Percentiles rank a stretch among this genome's conserved stretches.
Conservation (phyloP, 30 jellyfish, hydroid and myxozoan genomes). For the Chrysaora quinquecirrha region DNA sequence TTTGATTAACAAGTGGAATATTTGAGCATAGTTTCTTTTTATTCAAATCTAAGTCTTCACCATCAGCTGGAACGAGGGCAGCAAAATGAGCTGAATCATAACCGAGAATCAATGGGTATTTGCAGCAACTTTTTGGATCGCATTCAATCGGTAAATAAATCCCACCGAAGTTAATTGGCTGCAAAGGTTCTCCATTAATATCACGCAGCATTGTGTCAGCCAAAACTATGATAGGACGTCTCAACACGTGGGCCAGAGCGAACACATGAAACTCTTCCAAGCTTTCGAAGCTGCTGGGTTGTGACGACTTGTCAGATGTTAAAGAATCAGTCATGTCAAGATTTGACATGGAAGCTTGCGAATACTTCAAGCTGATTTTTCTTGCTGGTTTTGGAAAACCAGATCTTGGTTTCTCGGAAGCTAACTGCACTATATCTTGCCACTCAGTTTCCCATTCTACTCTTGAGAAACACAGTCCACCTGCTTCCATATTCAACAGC, state of each 20-base stretch:
- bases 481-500: slow-evolving; percentile 83
- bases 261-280: slow-evolving; percentile 89
- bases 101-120: slow-evolving; percentile 87
- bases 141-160: slow-evolving; percentile 82
- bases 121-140: slow-evolving; percentile 62
- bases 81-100: slow-evolving; percentile 93
- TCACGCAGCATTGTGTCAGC: slow-evolving; percentile 87
- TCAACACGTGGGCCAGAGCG: slow-evolving; percentile 80
- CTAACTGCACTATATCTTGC: slow-evolving; percentile 78
- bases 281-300: slow-evolving; percentile 80
- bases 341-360: slow-evolving; percentile 35
- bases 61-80: slow-evolving; percentile 93
- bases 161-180: slow-evolving; percentile 91
- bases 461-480: slow-evolving; percentile 79
- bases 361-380: slow-evolving; percentile 74
- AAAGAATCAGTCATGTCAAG: slow-evolving; percentile 26
- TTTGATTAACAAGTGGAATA: slow-evolving; percentile 55
- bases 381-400: slow-evolving; percentile 43
- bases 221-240: slow-evolving; percentile 87
- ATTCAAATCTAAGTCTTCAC: slow-evolving; percentile 65
- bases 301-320: slow-evolving; percentile 7
- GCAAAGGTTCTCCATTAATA: slow-evolving; percentile 76
- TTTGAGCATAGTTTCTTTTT: slow-evolving; percentile 54
- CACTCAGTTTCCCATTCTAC: slow-evolving; percentile 91
- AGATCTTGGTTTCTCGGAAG: slow-evolving; percentile 82